A percentile compares a stretch with the other conserved stretches of the same genome.
Conservation (phyloP, 2,113 vertebrate species). For the Nicator chloris region DNA sequence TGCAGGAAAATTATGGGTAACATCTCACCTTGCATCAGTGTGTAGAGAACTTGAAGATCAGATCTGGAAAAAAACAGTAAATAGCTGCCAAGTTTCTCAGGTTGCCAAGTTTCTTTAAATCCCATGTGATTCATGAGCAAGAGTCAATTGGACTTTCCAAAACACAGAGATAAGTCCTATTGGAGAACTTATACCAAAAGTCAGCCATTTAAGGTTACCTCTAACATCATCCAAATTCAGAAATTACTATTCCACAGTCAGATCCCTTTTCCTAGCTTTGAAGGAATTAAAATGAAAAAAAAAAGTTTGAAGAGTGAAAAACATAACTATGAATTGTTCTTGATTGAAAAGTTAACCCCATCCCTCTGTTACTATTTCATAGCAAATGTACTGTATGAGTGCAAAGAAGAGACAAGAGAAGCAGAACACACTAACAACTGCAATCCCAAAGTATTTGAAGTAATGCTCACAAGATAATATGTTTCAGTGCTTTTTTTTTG, state of each 20-base stretch:
- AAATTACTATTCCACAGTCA: neutral
- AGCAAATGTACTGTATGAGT: neutral
- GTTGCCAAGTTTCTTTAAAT: neutral
- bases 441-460: neutral
- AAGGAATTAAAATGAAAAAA: neutral
- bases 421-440: neutral
- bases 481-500: neutral
- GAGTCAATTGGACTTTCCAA: neutral
- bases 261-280: neutral
- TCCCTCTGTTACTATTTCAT: neutral
- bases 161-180: neutral
- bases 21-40: neutral
- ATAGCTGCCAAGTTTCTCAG: neutral
- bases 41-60: neutral
- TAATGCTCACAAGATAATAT: too few species aligned
- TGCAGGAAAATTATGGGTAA: neutral
- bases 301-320: neutral
- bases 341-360: neutral
- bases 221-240: neutral
- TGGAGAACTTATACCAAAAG: neutral
- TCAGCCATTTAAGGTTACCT: neutral
- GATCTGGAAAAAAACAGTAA: neutral
- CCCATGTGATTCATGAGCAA: neutral
- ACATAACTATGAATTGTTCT: neutral
- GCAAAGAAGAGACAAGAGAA: neutral